Percentiles rank a stretch among this genome's conserved stretches.
phyloP scores from a whole-genome alignment of 30 jellyfish, hydroid and myxozoan genomes.

The Chironex yamaguchii region DNA sequence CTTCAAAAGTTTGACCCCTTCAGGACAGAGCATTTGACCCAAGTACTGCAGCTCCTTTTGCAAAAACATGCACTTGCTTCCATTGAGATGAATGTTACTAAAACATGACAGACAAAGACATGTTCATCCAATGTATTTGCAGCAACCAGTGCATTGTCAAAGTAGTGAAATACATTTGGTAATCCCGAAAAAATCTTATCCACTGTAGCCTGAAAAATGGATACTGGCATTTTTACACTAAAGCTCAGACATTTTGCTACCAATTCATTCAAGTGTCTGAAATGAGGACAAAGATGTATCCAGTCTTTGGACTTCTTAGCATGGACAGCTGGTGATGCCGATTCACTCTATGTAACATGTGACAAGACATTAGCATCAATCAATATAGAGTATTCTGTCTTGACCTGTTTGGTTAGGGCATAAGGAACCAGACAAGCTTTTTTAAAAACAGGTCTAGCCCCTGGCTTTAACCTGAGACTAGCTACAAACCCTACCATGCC shows the following conservation, averaged over 20 bases:
- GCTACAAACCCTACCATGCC: too few relatives aligned
- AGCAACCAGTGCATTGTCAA: conserved; percentile 61
- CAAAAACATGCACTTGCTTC: conserved; percentile 32
- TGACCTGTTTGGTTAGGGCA: conserved; percentile 9
- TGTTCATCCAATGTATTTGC: conserved; percentile 36
- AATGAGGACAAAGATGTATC: too few relatives aligned
- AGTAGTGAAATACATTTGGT: not conserved
- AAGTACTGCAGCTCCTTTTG: conserved; percentile 27
- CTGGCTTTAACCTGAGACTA: too few relatives aligned
- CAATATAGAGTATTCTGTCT: conserved; percentile 18
- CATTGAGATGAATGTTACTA: not conserved
- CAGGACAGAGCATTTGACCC: conserved; percentile 40
- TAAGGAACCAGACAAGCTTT: conserved; percentile 52
- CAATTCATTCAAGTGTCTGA: too few relatives aligned
- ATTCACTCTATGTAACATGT: conserved; percentile 29
- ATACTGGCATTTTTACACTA: conserved; percentile 54
- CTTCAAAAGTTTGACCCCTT: conserved; percentile 52
- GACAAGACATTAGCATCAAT: conserved; percentile 38
- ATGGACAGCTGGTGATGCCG: conserved; percentile 56
- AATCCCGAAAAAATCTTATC: conserved; percentile 24
- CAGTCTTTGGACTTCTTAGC: conserved; percentile 35
- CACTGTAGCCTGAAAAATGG: conserved; percentile 47
- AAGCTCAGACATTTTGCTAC: conserved; percentile 20
- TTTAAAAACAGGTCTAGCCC: conserved; percentile 38
- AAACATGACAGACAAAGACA: not conserved